A percentile compares a stretch with the other conserved stretches of the same genome.
These are phyloP conservation scores for Patella depressa DNA, from an alignment of 2,888 invertebrate genomes.

Conservation along the genomic window DNA sequence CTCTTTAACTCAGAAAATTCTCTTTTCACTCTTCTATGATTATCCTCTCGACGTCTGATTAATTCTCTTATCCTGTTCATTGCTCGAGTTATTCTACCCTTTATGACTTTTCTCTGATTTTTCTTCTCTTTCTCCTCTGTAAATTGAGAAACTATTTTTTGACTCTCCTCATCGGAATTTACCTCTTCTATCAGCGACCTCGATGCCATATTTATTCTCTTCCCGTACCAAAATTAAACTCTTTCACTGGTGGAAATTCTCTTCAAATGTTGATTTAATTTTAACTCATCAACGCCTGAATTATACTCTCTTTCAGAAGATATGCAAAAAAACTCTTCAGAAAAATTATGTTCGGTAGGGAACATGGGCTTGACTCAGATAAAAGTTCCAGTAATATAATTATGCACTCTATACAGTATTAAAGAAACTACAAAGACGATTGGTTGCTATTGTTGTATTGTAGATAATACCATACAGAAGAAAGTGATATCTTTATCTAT, in stretches of 20 bases:
- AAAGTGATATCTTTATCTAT: too few relatives aligned
- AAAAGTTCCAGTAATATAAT: too few relatives aligned
- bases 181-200: neutral
- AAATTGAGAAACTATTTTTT: neutral
- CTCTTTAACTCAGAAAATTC: neutral
- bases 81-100: slow-evolving; percentile 2
- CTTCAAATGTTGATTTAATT: neutral
- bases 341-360: slow-evolving; percentile 6
- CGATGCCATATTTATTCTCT: neutral
- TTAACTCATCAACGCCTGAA: neutral
- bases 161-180: too few relatives aligned
- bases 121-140: slow-evolving; percentile 3
- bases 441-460: too few relatives aligned
- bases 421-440: too few relatives aligned
- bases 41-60: neutral
- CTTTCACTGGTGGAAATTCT: neutral
- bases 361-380: too few relatives aligned
- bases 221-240: neutral
- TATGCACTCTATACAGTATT: too few relatives aligned
- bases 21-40: neutral
- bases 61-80: neutral
- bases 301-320: neutral
- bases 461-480: too few relatives aligned
- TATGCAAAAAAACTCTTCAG: slow-evolving; percentile 1
- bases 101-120: neutral